Evolutionary conservation across 1,140 invertebrate genomes (phyloP), one percentile per base, ranked within the genome.

Genomic region (Mactra quadrangularis): DNA sequence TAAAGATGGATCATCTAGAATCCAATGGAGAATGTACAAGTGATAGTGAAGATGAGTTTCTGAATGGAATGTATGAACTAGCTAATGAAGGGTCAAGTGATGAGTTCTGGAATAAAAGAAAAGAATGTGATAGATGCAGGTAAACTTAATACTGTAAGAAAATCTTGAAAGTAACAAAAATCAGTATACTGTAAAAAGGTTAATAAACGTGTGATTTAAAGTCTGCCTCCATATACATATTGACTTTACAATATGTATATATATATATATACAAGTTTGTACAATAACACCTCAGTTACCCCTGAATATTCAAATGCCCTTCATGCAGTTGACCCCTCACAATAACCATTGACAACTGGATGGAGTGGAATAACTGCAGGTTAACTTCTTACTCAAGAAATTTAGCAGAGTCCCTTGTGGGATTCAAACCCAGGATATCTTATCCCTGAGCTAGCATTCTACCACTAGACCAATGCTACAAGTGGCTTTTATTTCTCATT

Each of bases 41-140:
- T n/a, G 72, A 75, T 2, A 27, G 60, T 35, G 62, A 47, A 52
- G 75, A 78, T 29, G 50, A 78, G 9, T 78, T 78, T 53, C 31
- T 78, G 0, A 55, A 78, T 62, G 31, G 52, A 0, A 38, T 78
- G 2, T 78, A 78, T 41, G 29, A 68, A 2, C 66, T 78, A 19
- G 75, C 75, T 3, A 78, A 78, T 47, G 33, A 27, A 52, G 75
- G 66, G 38, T 35, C 62, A 59, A n/a, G n/a, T n/a, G 52, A 64
- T 35, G 35, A 38, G 0, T 17, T 62, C 6, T 33, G 25, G 7
- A 11, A 68, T 22, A 64, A 38, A 27, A 60, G 75, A 66, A 41
- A 55, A 41, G 60, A 66, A 38, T 78, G 75, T 55, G 11, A n/a
- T 3, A 52, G 75, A 78, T 78, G 75, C 38, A 38, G 75, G 75